A percentile compares a stretch with the other conserved stretches of the same genome.
Evolutionary conservation across 2,113 vertebrate genomes (phyloP).

Genomic region (Lipotes vexillifer): DNA sequence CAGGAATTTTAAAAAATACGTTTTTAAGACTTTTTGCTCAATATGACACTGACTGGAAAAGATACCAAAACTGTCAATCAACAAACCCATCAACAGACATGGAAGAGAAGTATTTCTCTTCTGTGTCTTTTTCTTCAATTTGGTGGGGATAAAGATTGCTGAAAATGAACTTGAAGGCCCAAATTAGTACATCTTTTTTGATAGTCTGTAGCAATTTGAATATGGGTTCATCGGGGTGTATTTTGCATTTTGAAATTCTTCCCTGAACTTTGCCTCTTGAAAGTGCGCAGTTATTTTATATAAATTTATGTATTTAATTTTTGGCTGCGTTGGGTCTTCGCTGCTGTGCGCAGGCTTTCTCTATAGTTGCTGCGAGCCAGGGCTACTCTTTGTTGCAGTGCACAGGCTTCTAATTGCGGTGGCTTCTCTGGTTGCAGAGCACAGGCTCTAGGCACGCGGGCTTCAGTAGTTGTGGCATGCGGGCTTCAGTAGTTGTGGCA

Average conservation of each 20-base stretch:
- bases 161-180: neutral
- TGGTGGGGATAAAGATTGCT: neutral
- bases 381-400: too few relatives aligned
- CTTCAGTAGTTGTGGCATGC: too few relatives aligned
- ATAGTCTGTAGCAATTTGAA: neutral
- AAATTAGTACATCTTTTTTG: neutral
- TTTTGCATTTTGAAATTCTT: constrained; percentile 29
- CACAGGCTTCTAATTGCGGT: too few relatives aligned
- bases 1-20: neutral
- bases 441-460: too few relatives aligned
- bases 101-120: neutral
- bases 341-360: accelerated
- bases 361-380: too few relatives aligned
- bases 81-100: neutral
- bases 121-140: neutral
- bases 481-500: too few relatives aligned
- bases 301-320: too few relatives aligned
- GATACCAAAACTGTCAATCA: neutral
- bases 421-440: too few relatives aligned
- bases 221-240: neutral
- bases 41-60: neutral
- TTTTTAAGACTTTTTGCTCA: neutral
- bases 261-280: constrained; percentile 17
- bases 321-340: too few relatives aligned
- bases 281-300: neutral